Evolutionary conservation across 2,797 vertebrate species (phyloP), one percentile per base, ranked within the genome.

Genomic region (Gymnodraco acuticeps): DNA sequence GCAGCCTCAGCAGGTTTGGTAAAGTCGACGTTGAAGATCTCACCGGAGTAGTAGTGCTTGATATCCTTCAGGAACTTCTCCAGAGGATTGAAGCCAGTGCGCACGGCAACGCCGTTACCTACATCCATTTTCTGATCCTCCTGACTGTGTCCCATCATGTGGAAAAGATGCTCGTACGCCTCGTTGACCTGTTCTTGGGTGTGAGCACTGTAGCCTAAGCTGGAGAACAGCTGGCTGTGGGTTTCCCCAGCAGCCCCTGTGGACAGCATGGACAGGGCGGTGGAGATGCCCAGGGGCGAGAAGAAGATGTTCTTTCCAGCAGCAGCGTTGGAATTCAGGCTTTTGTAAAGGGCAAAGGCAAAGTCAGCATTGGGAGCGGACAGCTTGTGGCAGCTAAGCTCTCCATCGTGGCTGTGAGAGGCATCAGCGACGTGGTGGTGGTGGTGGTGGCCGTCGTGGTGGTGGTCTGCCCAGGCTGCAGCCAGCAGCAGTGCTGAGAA

Each of bases 251-350:
- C 89, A 54, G 98, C 95, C 0, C 97, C 98, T 9, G 95, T 76
- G 2, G 95, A 93, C 70, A 99, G 52, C 96, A 98, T 94, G 62
- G 97, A 98, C 5, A 68, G 10, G 53, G 43, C 53, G 0, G 65
- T 15, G 53, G 65, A 48, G n/a, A 68, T 95, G 78, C 97, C 96
- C 75, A 97, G 19, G 0, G 98, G 97, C 0, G 97, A 99, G 73
- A 94, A 97, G 89, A 98, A 96, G 84, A 98, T 72, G 76, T 99
- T 99, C 64, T 92, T 82, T 14, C 70, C 92, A 16, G 86, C 73
- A 0, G 0, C 78, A 15, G 89, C 9, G 1, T 89, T 85, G 75
- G 87, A 65, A 41, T 83, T 88, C 60, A 97, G 81, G 5, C 91
- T 93, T 89, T 87, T 95, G 89, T 95, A 97, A 65, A 99, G 89